Base-by-base conservation (phyloP, 2,113 vertebrate species). In the Indri indri region DNA sequence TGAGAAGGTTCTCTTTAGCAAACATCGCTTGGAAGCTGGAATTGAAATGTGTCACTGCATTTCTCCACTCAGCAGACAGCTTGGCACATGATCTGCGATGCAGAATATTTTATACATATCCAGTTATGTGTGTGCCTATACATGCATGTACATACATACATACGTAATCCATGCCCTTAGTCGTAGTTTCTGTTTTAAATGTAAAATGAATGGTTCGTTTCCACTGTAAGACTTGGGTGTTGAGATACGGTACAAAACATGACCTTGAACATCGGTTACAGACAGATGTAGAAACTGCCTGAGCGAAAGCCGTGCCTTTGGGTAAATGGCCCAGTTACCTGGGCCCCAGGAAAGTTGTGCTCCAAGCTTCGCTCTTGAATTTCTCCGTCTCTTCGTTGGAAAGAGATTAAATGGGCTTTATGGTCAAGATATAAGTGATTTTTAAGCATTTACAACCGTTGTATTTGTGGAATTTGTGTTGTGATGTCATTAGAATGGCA, bases 401-500 rank as follows among this genome's bases (percentile, higher is more conserved):
- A 40, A 96, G 50, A 6, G 3, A 82, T 27, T 0, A 34, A 54
- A 65, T 9, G 30, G 0, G 1, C 95, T 96, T 98, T 59, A 8
- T 79, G 17, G 96, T 68, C 71, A 16, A 30, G 2, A n/a, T 97
- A 65, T 66, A 27, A 42, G 52, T 68, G 54, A 87, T 95, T 95
- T 63, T 61, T 30, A 96, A 88, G 9, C 47, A 95, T 40, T 6
- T 71, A 76, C 25, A 90, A 79, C 5, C 23, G 3, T 30, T 8
- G 5, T 84, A 45, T 71, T 45, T 94, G 22, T 42, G 5, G 10
- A 95, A 95, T 96, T 96, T 54, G 18, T 76, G 32, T 97, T 88
- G 30, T 84, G 18, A 70, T 74, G n/a, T n/a, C 66, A 87, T 34
- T 2, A 52, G 54, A 76, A 76, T 93, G 12, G 68, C 92, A 77